A percentile compares a stretch with the other conserved stretches of the same genome.
Conservation (phyloP, 2,888 invertebrate species). For the Epinotia brunnichana region DNA sequence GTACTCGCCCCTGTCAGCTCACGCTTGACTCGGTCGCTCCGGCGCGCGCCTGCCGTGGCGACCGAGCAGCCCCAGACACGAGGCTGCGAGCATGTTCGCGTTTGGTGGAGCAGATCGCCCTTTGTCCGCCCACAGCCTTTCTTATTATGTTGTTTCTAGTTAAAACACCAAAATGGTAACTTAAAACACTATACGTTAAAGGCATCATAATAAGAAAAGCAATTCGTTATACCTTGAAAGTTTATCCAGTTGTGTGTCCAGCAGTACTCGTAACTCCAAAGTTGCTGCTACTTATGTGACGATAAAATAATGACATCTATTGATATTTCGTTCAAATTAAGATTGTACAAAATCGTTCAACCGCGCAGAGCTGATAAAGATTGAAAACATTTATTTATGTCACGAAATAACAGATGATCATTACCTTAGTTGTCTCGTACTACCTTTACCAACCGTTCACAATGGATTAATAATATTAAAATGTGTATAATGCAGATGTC, state of each 20-base stretch:
- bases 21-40: slow-evolving; percentile 77
- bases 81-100: slow-evolving; percentile 83
- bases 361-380: neutral
- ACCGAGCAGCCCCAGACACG: slow-evolving; percentile 83
- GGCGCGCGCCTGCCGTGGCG: slow-evolving; percentile 69
- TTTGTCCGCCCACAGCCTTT: slow-evolving; percentile 79
- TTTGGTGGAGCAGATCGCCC: slow-evolving; percentile 79
- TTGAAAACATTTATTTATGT: neutral
- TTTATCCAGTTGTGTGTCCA: slow-evolving; percentile 74
- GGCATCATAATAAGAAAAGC: slow-evolving; percentile 78
- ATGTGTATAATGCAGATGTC: slow-evolving; percentile 36
- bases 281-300: slow-evolving; percentile 61
- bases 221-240: slow-evolving; percentile 70
- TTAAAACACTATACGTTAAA: slow-evolving; percentile 47
- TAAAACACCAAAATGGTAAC: slow-evolving; percentile 39
- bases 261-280: slow-evolving; percentile 83
- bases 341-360: neutral
- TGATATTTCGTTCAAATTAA: slow-evolving; percentile 29
- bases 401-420: slow-evolving; percentile 31
- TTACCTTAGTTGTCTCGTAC: slow-evolving; percentile 32
- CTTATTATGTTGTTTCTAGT: slow-evolving; percentile 70
- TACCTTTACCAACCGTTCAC: slow-evolving; percentile 23
- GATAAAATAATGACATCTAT: slow-evolving; percentile 66
- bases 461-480: slow-evolving; percentile 19
- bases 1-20: slow-evolving; percentile 86